Conservation (phyloP, 1,140 invertebrate species). For the Eumeta japonica region DNA sequence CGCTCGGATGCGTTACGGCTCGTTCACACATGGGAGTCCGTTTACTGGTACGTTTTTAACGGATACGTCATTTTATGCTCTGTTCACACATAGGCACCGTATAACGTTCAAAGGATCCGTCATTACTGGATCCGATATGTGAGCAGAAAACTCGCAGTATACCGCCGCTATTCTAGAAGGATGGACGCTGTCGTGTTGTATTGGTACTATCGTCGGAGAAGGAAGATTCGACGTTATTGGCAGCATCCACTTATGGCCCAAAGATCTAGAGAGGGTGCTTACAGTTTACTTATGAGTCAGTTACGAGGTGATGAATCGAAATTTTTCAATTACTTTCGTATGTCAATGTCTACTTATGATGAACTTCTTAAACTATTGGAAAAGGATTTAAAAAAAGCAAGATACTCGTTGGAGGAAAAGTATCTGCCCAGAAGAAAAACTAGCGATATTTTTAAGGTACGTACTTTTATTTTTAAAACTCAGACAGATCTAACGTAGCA, state of each 20-base stretch:
- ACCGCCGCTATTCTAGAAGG: constrained; percentile 12
- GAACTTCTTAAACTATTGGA: constrained; percentile 16
- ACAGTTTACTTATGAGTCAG: constrained; percentile 11
- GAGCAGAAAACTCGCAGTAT: constrained; percentile 14
- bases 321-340: constrained; percentile 14
- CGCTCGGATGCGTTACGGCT: no score
- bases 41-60: background rate
- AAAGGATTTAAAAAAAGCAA: constrained; percentile 14
- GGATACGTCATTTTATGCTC: constrained; percentile 3
- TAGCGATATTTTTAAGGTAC: no score
- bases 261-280: constrained; percentile 11
- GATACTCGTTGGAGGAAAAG: constrained; percentile 13
- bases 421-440: constrained; percentile 13
- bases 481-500: no score
- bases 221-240: constrained; percentile 13
- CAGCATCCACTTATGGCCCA: constrained; percentile 9
- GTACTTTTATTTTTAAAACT: constrained; percentile 13
- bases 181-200: constrained; percentile 15
- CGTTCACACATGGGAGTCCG: no score
- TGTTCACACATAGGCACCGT: constrained; percentile 6
- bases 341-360: constrained; percentile 15
- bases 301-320: constrained; percentile 8
- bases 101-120: constrained; percentile 1
- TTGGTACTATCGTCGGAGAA: no score
- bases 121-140: constrained; percentile 7